phyloP scores from a whole-genome alignment of 2,113 vertebrate genomes.

The Xyliphius kryptos region DNA sequence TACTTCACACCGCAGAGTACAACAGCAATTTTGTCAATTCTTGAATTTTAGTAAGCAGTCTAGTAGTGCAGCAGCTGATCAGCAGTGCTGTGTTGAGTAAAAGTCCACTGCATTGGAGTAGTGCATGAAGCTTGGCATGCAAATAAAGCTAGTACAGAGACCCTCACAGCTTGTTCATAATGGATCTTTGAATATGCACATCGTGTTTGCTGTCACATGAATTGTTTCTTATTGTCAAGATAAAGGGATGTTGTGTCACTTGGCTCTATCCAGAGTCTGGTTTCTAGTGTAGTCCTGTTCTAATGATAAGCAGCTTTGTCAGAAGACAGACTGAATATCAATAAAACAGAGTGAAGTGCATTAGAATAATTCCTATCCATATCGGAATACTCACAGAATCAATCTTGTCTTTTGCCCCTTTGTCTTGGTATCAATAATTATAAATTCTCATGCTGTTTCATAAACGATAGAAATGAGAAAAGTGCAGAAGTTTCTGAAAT shows the following conservation, averaged over 20 bases:
- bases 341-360: slow-evolving; percentile 33
- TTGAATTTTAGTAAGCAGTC: too few relatives aligned
- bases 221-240: not conserved
- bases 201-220: not conserved
- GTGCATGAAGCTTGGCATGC: slow-evolving; percentile 1
- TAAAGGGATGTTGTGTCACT: not conserved
- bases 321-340: not conserved
- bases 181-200: not conserved
- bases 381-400: slow-evolving; percentile 25
- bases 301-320: not conserved
- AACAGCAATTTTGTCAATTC: too few relatives aligned
- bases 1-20: too few relatives aligned
- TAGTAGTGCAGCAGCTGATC: too few relatives aligned
- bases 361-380: slow-evolving; percentile 33
- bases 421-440: slow-evolving; percentile 30
- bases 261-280: not conserved
- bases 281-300: not conserved
- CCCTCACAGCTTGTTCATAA: not conserved
- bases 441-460: slow-evolving; percentile 28
- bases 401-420: slow-evolving; percentile 2
- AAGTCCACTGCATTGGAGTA: not conserved
- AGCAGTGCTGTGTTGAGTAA: not conserved
- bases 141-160: not conserved
- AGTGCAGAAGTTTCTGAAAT: slow-evolving; percentile 2
- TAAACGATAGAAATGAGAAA: not conserved